Evolutionary conservation across 1,140 invertebrate species (phyloP).

Genomic region (Limonius californicus): DNA sequence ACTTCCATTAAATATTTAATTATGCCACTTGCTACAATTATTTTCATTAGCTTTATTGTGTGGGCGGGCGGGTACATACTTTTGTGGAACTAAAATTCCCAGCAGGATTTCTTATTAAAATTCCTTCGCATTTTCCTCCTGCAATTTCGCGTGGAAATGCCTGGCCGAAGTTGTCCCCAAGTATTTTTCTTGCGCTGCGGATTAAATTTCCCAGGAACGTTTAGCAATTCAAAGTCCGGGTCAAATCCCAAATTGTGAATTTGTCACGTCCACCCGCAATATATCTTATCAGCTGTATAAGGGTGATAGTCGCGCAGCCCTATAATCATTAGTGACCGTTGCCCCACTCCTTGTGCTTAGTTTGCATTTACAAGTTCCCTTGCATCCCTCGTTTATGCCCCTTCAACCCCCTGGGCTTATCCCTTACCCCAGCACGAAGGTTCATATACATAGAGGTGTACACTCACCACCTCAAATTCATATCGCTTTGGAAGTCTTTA

Average conservation of each 20-base stretch:
- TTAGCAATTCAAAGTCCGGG: conserved; percentile 14
- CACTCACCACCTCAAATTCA: conserved; percentile 34
- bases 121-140: no score
- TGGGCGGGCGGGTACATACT: no score
- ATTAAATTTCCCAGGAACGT: conserved; percentile 12
- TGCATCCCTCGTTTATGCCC: conserved; percentile 28
- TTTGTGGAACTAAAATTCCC: no score
- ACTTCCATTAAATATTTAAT: no score
- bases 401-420: conserved; percentile 19
- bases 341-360: conserved; percentile 45
- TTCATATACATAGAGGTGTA: conserved; percentile 48
- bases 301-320: conserved; percentile 41
- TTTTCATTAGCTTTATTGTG: no score
- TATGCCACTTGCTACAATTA: no score
- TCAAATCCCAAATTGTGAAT: conserved; percentile 42
- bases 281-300: conserved; percentile 43
- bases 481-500: conserved; percentile 17
- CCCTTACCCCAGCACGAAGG: conserved; percentile 38
- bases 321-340: conserved; percentile 43
- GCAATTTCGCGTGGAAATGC: no score
- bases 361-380: conserved; percentile 47
- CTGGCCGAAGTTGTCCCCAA: neutral
- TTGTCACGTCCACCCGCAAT: conserved; percentile 40
- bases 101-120: no score
- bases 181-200: conserved; percentile 9